Evolutionary conservation across 2,797 vertebrate genomes (phyloP).

Genomic region (Oreortyx pictus): DNA sequence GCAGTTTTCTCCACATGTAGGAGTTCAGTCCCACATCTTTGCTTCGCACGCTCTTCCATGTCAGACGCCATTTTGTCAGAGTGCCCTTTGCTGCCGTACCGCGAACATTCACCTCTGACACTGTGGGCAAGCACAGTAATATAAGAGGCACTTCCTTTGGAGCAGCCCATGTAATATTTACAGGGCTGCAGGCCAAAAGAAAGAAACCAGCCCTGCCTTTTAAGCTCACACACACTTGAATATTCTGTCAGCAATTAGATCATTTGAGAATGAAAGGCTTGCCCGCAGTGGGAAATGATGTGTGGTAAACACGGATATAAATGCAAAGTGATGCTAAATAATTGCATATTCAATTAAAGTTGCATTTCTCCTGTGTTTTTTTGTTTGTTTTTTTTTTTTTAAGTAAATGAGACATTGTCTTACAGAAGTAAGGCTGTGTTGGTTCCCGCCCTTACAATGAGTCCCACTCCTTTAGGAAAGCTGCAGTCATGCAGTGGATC

Average conservation of each 20-base stretch:
- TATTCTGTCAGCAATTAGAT: background rate
- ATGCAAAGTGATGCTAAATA: background rate
- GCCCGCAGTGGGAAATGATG: background rate
- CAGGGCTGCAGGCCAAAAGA: background rate
- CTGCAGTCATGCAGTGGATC: background rate
- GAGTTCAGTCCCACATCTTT: no score
- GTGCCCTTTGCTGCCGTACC: no score
- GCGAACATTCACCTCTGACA: no score
- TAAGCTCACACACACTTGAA: background rate
- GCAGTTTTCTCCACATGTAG: no score
- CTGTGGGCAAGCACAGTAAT: no score
- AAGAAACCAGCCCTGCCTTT: background rate
- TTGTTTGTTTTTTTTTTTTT: background rate
- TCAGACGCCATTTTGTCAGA: no score
- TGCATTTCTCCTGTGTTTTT: background rate
- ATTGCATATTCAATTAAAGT: background rate
- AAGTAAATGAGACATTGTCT: background rate
- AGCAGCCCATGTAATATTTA: background rate
- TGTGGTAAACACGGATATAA: background rate
- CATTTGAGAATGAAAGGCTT: background rate
- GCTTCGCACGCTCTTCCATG: no score
- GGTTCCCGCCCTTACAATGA: background rate
- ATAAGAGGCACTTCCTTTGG: no score
- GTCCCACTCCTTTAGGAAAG: background rate
- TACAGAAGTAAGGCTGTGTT: background rate